Evolutionary conservation across 2,113 vertebrate genomes (phyloP), one percentile per base, ranked within the genome.

Genomic region (Cynocephalus volans): DNA sequence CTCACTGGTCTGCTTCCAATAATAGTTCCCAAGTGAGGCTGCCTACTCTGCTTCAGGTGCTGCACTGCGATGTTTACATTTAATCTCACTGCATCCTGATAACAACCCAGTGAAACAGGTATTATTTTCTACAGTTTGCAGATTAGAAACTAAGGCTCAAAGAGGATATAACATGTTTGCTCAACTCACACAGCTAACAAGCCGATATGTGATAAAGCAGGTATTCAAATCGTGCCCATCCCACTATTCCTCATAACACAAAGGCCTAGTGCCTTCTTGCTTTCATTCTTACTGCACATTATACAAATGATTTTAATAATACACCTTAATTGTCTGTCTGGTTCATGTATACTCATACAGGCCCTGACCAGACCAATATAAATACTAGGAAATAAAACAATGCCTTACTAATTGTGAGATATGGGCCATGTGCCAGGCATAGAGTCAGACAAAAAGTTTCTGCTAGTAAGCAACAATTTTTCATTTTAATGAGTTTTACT

Each of bases 351-450:
- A 41, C 41, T 41, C 41, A 50, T 33, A 67, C 5, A 52, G 82
- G 65, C 31, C 24, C 73, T 60, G n/a, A 93, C 48, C 33, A 50
- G 50, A 77, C 6, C n/a, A 9, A 67, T 48, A 18, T 15, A 87
- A 90, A 21, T 83, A 77, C 50, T 93, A 60, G 90, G 82, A 91
- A 93, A 90, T 76, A 93, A 95, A 94, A 90, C 19, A 69, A 77
- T 45, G 56, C 23, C 41, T 60, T 75, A 41, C 28, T 67, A 67
- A 86, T 64, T 62, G 45, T 65, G 70, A 19, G 21, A 56, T 76
- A 15, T 77, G 13, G 60, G 31, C 26, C 75, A 21, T 2, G 1
- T 41, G 60, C 80, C 79, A 79, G 48, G 17, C 15, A 54, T 5
- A 48, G 70, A 85, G 21, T 77, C 48, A 60, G 77, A 88, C 28